phyloP scores from a whole-genome alignment of 1,140 invertebrate genomes.

The Geopemphigus sp. region DNA sequence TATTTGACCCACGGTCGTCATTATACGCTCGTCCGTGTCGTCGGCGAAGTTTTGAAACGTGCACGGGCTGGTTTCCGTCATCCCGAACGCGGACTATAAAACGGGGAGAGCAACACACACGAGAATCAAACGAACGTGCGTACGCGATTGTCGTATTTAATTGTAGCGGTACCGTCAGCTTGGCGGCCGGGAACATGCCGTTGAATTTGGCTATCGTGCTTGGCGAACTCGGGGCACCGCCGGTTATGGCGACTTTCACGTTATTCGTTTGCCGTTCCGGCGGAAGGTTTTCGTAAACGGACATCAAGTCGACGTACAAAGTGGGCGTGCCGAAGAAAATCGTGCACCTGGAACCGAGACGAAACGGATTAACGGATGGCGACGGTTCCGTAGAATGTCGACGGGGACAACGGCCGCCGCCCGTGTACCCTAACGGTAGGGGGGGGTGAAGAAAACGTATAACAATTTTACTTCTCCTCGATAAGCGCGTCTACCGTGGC shows the following conservation, averaged over 20 bases:
- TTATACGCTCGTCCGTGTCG: conserved; percentile 66
- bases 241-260: conserved; percentile 64
- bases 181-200: conserved; percentile 53
- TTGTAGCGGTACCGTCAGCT: not conserved
- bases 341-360: conserved; percentile 71
- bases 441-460: no score
- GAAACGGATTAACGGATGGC: no score
- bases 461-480: conserved; percentile 66
- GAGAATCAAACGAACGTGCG: no score
- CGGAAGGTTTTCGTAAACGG: conserved; percentile 27
- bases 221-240: conserved; percentile 74
- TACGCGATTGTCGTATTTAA: no score
- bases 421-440: no score
- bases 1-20: conserved; percentile 75
- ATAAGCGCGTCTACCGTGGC: conserved; percentile 67
- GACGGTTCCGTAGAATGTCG: no score
- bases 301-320: conserved; percentile 83
- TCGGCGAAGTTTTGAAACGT: conserved; percentile 64
- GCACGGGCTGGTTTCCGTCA: conserved; percentile 81
- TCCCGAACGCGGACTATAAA: conserved; percentile 78
- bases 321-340: conserved; percentile 91
- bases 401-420: no score
- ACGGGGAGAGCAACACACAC: no score
- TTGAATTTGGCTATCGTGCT: conserved; percentile 67
- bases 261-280: not conserved